A percentile compares a stretch with the other conserved stretches of the same genome.
Evolutionary conservation across 2,113 vertebrate species (phyloP).

Genomic region (Centropus bengalensis): DNA sequence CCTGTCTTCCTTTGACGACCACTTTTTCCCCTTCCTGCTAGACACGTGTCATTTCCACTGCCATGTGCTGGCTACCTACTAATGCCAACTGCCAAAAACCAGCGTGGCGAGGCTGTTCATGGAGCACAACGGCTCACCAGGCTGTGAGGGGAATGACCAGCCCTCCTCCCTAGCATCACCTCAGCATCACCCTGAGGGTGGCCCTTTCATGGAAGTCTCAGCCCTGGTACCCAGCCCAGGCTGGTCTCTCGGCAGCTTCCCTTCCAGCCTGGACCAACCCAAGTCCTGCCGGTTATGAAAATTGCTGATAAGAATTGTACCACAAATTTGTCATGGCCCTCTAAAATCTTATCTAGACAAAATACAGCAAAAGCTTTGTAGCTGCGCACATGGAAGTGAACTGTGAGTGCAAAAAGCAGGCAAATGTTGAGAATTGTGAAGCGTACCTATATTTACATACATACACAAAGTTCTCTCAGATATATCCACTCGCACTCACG

Average conservation of each 20-base stretch:
- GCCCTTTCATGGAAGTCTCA: background rate
- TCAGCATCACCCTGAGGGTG: background rate
- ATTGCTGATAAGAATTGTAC: background rate
- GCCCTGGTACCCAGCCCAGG: background rate
- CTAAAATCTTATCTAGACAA: slow-evolving; percentile 26
- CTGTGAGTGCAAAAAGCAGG: background rate
- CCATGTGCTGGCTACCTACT: background rate
- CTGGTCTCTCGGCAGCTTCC: background rate
- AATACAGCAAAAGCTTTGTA: background rate
- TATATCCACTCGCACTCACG: background rate
- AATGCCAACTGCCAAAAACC: background rate
- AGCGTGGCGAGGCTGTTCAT: accelerated
- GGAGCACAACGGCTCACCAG: background rate
- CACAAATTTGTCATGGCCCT: background rate
- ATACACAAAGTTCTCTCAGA: background rate
- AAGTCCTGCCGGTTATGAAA: background rate
- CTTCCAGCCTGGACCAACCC: background rate
- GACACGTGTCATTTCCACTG: slow-evolving; percentile 53
- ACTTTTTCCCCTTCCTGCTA: slow-evolving; percentile 45
- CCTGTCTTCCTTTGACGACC: slow-evolving; percentile 47
- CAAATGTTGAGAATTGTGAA: background rate
- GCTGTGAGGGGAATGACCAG: background rate
- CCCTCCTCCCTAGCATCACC: background rate
- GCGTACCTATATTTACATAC: background rate
- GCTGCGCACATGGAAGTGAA: background rate